phyloP scores from a whole-genome alignment of 2,888 invertebrate species.

The Leptinotarsa peninsularis region DNA sequence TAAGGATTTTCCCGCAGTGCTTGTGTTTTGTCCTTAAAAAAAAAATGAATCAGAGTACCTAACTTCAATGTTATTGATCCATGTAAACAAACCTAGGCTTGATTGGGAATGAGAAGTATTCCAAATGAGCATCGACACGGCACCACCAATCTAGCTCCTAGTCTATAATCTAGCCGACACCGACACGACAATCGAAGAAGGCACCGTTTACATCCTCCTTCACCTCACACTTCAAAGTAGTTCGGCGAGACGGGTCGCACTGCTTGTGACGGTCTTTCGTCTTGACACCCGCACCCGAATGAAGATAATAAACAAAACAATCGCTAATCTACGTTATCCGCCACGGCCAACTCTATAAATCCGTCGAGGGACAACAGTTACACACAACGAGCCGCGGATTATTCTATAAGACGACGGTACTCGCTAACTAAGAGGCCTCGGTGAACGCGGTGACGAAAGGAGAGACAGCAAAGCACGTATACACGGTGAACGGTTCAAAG shows the following conservation, averaged over 20 bases:
- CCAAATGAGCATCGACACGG: no score
- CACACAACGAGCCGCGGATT: no score
- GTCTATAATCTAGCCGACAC: conserved; percentile 4
- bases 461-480: not conserved
- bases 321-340: conserved; percentile 3
- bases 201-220: not conserved
- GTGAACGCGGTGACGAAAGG: not conserved
- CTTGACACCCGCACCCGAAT: not conserved
- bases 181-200: not conserved
- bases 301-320: conserved; percentile 18
- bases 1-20: no score
- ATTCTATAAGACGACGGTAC: not conserved
- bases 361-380: not conserved
- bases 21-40: no score
- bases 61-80: no score
- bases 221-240: not conserved
- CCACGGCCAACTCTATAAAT: not conserved
- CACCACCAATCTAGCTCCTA: not conserved
- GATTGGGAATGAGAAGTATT: no score
- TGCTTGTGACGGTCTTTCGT: not conserved
- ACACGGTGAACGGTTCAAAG: not conserved
- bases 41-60: no score
- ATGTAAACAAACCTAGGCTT: no score
- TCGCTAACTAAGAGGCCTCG: no score
- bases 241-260: no score